Base-by-base conservation (phyloP, 2,113 vertebrate species). In the Catharus minimus region DNA sequence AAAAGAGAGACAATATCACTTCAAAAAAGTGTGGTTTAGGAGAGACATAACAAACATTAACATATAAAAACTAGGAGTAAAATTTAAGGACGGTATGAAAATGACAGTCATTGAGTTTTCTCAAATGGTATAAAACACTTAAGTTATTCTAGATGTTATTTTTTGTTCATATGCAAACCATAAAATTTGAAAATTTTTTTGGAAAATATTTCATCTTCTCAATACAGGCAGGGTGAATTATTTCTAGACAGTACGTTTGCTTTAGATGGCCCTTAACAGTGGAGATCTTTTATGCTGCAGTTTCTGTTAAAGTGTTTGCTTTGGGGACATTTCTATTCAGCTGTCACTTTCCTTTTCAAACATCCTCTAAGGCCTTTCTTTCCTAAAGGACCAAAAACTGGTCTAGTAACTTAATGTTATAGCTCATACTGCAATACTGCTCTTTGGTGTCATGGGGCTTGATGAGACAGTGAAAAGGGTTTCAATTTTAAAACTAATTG, bases 401-500 rank as follows among this genome's bases (percentile, higher is more conserved):
- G 82, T 92, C 92, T 62, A 95, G 55, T 15, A 38, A 94, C 73
- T 92, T 96, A 92, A 88, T 93, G 84, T 85, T 90, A 71, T 39
- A 95, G 56, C 9, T 58, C n/a, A 66, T 60, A 86, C n/a, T 60
- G 55, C 92, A 94, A 78, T 84, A 65, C 27, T 81, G 60, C 91
- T 94, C 49, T 83, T 20, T 20, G 81, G 33, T 67, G 78, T 91
- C 72, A 39, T 16, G 2, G 43, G 73, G 28, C 53, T 76, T 14
- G 14, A 62, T n/a, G 41, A 94, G 67, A 47, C 61, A 82, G 78
- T 20, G 65, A 93, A 95, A 86, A 95, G 20, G 2, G 43, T 93
- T 90, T 41, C 44, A 78, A 87, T 95, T 93, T 96, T 92, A 95
- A 96, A 97, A 95, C 49, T 88, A 94, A 91, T 85, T 93, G 92